These are phyloP conservation scores for Nannoperca obscura DNA, from an alignment of 2,797 vertebrate species.

Conservation along the genomic window DNA sequence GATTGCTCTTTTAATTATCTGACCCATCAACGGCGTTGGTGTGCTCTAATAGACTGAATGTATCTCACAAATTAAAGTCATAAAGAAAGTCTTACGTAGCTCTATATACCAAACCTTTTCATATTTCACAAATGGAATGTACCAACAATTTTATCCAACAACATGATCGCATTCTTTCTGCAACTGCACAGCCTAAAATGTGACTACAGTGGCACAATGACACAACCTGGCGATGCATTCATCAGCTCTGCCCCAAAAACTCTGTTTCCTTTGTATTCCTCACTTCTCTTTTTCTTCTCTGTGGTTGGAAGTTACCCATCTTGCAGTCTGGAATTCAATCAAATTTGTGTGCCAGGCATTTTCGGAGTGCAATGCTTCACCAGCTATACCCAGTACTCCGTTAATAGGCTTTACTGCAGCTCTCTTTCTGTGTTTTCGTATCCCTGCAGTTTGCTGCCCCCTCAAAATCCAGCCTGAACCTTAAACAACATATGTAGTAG, in stretches of 20 bases:
- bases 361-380: constrained; percentile 24
- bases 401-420: constrained; percentile 20
- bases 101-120: background rate
- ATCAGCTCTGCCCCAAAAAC: constrained; percentile 22
- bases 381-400: constrained; percentile 1
- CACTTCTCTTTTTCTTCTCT: constrained; percentile 11
- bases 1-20: constrained; percentile 1
- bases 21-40: background rate
- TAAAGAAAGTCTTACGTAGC: background rate
- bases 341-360: constrained; percentile 33
- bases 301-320: constrained; percentile 34
- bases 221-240: background rate
- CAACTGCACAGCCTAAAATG: background rate
- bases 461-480: background rate
- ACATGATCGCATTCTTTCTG: constrained; percentile 2
- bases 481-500: constrained; percentile 9
- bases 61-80: background rate
- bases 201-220: background rate
- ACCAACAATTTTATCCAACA: background rate
- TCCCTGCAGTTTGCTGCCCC: constrained; percentile 24
- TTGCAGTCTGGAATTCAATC: constrained; percentile 28
- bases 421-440: constrained; percentile 6
- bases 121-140: too few species aligned
- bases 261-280: background rate
- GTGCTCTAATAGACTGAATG: background rate